Evolutionary conservation across 2,888 invertebrate species (phyloP).

Genomic region (Coelinius sp.): DNA sequence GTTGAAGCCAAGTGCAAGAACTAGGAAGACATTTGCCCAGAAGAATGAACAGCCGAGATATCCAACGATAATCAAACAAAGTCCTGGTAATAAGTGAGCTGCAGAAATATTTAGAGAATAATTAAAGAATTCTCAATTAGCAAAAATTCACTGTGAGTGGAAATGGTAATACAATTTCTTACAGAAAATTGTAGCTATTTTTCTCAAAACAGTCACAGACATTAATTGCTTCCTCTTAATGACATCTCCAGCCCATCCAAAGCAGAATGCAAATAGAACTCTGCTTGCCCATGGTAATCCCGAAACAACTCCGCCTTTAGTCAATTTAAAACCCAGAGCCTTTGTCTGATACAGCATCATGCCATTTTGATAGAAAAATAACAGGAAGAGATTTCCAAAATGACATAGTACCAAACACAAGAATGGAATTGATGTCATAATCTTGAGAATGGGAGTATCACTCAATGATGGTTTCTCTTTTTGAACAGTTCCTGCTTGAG

Average conservation of each 20-base stretch:
- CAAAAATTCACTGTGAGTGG: too few species aligned
- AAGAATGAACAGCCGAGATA: conserved; percentile 57
- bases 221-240: conserved; percentile 72
- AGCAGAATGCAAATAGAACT: conserved; percentile 78
- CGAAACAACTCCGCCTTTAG: conserved; percentile 80
- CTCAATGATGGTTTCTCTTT: conserved; percentile 51
- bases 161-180: conserved; percentile 41
- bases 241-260: conserved; percentile 80
- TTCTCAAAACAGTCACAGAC: conserved; percentile 66
- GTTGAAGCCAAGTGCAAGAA: conserved; percentile 63
- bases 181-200: conserved; percentile 63
- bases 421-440: conserved; percentile 79
- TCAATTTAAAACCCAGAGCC: conserved; percentile 79
- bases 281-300: conserved; percentile 81
- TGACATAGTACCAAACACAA: conserved; percentile 78
- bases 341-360: conserved; percentile 84
- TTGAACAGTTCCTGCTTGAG: conserved; percentile 60
- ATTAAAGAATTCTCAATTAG: neutral
- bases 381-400: conserved; percentile 83
- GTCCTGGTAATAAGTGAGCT: conserved; percentile 75
- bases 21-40: conserved; percentile 59
- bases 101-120: conserved; percentile 56
- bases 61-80: conserved; percentile 70
- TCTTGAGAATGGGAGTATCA: conserved; percentile 77
- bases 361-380: conserved; percentile 83